Conservation (phyloP, 2,797 vertebrate genomes). For the Sebastes alutus region DNA sequence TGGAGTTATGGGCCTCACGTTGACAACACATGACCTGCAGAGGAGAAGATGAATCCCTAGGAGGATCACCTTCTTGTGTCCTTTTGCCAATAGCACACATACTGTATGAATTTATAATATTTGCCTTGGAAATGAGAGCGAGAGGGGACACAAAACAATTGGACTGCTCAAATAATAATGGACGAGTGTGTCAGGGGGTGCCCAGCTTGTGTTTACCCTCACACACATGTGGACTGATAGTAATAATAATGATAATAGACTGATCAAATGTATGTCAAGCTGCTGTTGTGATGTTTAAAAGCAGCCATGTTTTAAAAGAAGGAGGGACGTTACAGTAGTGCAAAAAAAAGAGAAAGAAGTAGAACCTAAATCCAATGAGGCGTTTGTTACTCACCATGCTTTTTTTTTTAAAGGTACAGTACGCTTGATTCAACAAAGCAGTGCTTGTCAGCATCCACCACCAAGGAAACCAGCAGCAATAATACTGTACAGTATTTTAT, state of each 20-base stretch:
- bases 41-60: constrained; percentile 19
- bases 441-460: constrained; percentile 40
- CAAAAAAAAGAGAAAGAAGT: constrained; percentile 7
- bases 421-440: constrained; percentile 6
- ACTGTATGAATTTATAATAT: constrained; percentile 11
- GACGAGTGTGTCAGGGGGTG: not conserved
- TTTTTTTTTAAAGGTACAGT: constrained; percentile 33
- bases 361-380: constrained; percentile 7
- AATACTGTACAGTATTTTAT: constrained; percentile 62
- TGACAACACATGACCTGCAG: not conserved
- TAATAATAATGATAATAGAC: not conserved
- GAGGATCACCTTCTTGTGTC: constrained; percentile 16
- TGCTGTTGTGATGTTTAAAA: constrained; percentile 5
- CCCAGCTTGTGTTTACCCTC: constrained; percentile 22
- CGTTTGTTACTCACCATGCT: constrained; percentile 13
- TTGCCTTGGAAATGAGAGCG: constrained; percentile 34
- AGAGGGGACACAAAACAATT: not conserved
- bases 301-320: constrained; percentile 12
- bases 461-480: constrained; percentile 66
- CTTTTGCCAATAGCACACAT: constrained; percentile 31
- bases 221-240: constrained; percentile 8
- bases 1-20: not conserved
- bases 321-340: not conserved
- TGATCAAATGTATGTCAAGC: constrained; percentile 3
- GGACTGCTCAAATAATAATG: constrained; percentile 12